Evolutionary conservation across 2,113 vertebrate species (phyloP).

Genomic region (Danio rerio): GRCz12tu NC_133180.1:55776501-55777000

Average conservation of each 20-base stretch:
- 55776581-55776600: constrained; percentile 42
- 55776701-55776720: constrained; percentile 89
- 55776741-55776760: constrained; percentile 79
- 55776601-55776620: constrained; percentile 51
- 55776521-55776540: neutral
- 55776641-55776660: constrained; percentile 37
- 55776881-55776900: constrained; percentile 97
- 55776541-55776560: constrained; percentile 31
- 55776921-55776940: constrained; percentile 41
- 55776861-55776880: constrained; percentile 99
- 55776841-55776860: constrained; percentile 99
- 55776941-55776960: constrained; percentile 24
- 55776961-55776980: constrained; percentile 50
- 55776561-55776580: constrained; percentile 25
- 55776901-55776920: constrained; percentile 65
- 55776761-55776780: constrained; percentile 91
- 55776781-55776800: constrained; percentile 99
- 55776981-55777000: constrained; percentile 36
- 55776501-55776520: neutral
- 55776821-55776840: constrained; percentile 99
- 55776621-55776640: constrained; percentile 54
- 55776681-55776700: constrained; percentile 84
- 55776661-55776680: constrained; percentile 70
- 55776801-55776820: constrained; percentile 98
- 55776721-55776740: constrained; percentile 91